Evolutionary conservation across 2,113 vertebrate species (phyloP).

Genomic region (Gnathonemus longibarbis): DNA sequence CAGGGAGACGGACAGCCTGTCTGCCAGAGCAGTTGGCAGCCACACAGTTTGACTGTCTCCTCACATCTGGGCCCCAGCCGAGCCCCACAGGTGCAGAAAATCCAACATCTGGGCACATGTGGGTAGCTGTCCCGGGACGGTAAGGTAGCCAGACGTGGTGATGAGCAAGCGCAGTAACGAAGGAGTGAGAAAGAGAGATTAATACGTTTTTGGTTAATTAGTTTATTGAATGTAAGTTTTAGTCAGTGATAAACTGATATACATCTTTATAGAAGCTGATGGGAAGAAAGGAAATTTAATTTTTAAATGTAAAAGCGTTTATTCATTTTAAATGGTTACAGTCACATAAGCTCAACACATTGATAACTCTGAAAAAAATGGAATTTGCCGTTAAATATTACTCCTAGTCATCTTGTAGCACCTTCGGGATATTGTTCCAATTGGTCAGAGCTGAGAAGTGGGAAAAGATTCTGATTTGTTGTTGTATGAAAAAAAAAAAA

Average conservation of each 20-base stretch:
- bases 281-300: neutral
- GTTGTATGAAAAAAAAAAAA: neutral
- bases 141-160: neutral
- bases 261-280: constrained; percentile 2
- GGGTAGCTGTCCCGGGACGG: neutral
- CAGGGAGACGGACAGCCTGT: neutral
- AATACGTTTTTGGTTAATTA: neutral
- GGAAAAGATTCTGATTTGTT: neutral
- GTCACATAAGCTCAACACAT: constrained; percentile 12
- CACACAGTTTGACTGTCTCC: neutral
- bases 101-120: neutral
- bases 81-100: constrained; percentile 1
- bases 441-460: neutral
- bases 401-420: neutral
- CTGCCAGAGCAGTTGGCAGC: neutral
- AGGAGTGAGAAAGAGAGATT: neutral
- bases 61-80: constrained; percentile 11
- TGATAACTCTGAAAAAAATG: neutral
- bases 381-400: neutral
- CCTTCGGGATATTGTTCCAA: neutral
- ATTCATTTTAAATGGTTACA: constrained; percentile 6
- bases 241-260: neutral
- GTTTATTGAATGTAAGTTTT: neutral
- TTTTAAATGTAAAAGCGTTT: neutral
- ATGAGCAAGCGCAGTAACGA: neutral